Conservation (phyloP, 2,888 invertebrate genomes). For the Trissolcus japonicus region DNA sequence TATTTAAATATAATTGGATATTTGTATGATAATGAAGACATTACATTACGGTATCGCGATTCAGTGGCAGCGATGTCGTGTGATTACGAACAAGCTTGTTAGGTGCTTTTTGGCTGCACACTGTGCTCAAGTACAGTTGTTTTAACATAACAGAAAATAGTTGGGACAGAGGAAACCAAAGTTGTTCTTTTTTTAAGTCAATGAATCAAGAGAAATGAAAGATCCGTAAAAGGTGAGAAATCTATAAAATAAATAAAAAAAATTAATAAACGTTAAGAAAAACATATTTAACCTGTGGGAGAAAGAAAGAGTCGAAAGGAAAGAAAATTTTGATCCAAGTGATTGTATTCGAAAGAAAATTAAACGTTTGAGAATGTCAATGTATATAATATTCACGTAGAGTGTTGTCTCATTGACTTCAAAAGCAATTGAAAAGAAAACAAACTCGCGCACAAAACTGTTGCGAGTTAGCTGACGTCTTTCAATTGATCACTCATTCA, state of each 20-base stretch:
- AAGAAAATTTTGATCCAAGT: too few relatives aligned
- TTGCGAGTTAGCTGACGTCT: slow-evolving; percentile 7
- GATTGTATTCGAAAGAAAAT: neutral
- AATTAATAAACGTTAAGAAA: neutral
- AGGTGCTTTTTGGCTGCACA: slow-evolving; percentile 69
- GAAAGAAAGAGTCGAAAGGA: neutral
- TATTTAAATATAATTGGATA: slow-evolving; percentile 28
- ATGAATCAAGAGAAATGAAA: slow-evolving; percentile 10
- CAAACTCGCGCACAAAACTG: slow-evolving; percentile 14
- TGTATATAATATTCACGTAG: slow-evolving; percentile 37
- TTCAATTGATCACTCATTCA: slow-evolving; percentile 9
- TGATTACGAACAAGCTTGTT: slow-evolving; percentile 58
- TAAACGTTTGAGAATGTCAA: slow-evolving; percentile 1
- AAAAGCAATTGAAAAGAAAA: slow-evolving; percentile 54
- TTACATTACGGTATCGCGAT: slow-evolving; percentile 47
- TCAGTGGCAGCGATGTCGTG: slow-evolving; percentile 50
- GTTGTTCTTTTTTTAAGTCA: neutral
- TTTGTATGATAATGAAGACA: slow-evolving; percentile 19
- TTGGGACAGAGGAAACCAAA: slow-evolving; percentile 52
- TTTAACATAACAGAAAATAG: slow-evolving; percentile 59
- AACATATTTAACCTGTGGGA: neutral
- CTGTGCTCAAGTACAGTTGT: slow-evolving; percentile 67
- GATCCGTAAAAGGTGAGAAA: slow-evolving; percentile 11
- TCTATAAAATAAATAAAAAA: neutral
- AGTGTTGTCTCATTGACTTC: slow-evolving; percentile 67